phyloP scores from a whole-genome alignment of 1,140 invertebrate genomes.

The Pectinophora gossypiella region DNA sequence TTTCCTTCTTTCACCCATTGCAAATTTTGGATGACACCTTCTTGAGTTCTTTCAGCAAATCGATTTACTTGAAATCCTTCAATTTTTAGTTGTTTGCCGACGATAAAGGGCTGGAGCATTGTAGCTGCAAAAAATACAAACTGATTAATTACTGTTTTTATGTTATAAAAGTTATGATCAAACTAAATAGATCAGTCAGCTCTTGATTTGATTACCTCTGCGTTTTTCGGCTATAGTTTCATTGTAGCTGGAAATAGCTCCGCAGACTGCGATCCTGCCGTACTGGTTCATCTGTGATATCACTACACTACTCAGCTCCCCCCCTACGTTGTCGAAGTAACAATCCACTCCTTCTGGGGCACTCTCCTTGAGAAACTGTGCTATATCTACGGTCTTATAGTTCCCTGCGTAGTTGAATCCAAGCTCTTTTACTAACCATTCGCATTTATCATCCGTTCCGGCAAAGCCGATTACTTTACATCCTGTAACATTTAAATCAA shows the following conservation, averaged over 20 bases:
- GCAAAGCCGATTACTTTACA: slow-evolving; percentile 84
- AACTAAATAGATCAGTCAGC: no score
- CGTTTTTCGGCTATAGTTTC: slow-evolving; percentile 42
- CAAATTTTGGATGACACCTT: slow-evolving; percentile 73
- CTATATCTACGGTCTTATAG: slow-evolving; percentile 80
- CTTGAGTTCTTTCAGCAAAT: slow-evolving; percentile 42
- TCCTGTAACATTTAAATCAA: slow-evolving; percentile 71
- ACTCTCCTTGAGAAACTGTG: slow-evolving; percentile 72
- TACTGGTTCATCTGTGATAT: slow-evolving; percentile 77
- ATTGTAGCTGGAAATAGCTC: slow-evolving; percentile 78
- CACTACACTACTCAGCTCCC: slow-evolving; percentile 76
- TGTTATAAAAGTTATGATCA: no score
- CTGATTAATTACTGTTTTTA: no score
- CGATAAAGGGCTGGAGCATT: slow-evolving; percentile 68
- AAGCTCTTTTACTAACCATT: slow-evolving; percentile 80
- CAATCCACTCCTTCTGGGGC: slow-evolving; percentile 81
- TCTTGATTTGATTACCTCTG: slow-evolving; percentile 48
- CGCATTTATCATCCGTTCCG: slow-evolving; percentile 81
- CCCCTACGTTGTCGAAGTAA: slow-evolving; percentile 85
- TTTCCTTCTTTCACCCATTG: slow-evolving; percentile 77
- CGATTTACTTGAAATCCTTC: slow-evolving; percentile 77
- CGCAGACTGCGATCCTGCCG: slow-evolving; percentile 78
- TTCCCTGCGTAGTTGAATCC: slow-evolving; percentile 83
- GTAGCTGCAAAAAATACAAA: no score
- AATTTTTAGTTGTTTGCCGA: slow-evolving; percentile 76